Conservation (phyloP, 92 coral and sea anemone species). For the Palythoa caribaeorum region DNA sequence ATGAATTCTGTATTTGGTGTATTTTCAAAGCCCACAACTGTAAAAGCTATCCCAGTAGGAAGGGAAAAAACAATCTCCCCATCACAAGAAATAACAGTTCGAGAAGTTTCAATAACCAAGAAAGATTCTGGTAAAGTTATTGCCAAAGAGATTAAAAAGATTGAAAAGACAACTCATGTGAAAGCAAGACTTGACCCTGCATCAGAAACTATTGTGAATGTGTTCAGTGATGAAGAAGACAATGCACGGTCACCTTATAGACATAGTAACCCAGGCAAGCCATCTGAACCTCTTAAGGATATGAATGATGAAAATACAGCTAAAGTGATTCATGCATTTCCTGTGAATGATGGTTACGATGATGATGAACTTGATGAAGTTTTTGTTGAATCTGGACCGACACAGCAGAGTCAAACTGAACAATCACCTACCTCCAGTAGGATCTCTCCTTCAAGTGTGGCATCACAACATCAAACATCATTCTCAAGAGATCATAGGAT, state of each 20-base stretch:
- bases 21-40: slow-evolving; percentile 27
- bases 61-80: slow-evolving; percentile 11
- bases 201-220: slow-evolving; percentile 37
- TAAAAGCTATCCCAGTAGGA: slow-evolving; percentile 23
- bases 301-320: slow-evolving; percentile 38
- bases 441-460: neutral
- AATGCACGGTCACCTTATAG: slow-evolving; percentile 34
- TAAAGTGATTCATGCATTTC: slow-evolving; percentile 58
- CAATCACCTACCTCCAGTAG: slow-evolving; percentile 5
- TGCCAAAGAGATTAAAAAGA: slow-evolving; percentile 36
- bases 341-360: slow-evolving; percentile 70
- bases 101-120: slow-evolving; percentile 17
- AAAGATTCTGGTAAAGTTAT: neutral
- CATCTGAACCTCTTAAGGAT: slow-evolving; percentile 18
- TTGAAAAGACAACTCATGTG: slow-evolving; percentile 31
- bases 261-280: slow-evolving; percentile 12
- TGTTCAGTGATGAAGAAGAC: slow-evolving; percentile 37
- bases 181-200: slow-evolving; percentile 45
- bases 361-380: slow-evolving; percentile 87
- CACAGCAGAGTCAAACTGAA: slow-evolving; percentile 1
- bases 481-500: slow-evolving; percentile 15
- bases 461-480: neutral
- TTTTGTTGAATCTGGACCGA: slow-evolving; percentile 52
- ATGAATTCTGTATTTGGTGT: slow-evolving; percentile 26
- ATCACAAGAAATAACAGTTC: slow-evolving; percentile 28